Evolutionary conservation across 2,113 vertebrate genomes (phyloP).

Genomic region (Nothoprocta pentlandii): DNA sequence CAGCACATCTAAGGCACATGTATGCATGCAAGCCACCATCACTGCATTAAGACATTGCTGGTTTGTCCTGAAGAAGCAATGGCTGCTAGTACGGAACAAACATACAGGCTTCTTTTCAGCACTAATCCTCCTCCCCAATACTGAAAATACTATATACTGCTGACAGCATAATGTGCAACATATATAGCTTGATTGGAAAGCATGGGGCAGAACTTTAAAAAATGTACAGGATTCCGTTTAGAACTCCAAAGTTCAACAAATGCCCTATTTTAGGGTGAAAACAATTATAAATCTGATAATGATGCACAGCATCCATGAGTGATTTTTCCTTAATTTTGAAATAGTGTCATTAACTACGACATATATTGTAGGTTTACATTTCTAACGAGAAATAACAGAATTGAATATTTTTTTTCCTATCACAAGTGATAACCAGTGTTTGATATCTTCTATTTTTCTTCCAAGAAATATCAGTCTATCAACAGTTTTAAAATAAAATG

Average conservation of each 20-base stretch:
- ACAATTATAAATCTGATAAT: constrained; percentile 82
- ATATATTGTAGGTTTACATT: constrained; percentile 84
- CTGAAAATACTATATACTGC: constrained; percentile 73
- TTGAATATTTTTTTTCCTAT: constrained; percentile 83
- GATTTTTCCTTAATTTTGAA: constrained; percentile 78
- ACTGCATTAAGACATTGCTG: constrained; percentile 64
- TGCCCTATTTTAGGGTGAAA: constrained; percentile 89
- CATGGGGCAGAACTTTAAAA: constrained; percentile 83
- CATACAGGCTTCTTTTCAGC: constrained; percentile 65
- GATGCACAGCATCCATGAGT: constrained; percentile 89
- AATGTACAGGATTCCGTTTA: constrained; percentile 83
- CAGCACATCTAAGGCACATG: constrained; percentile 82
- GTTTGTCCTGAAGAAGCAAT: constrained; percentile 64
- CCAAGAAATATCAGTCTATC: constrained; percentile 86
- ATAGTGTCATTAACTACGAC: constrained; percentile 84
- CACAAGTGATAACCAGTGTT: constrained; percentile 87
- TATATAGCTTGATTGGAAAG: constrained; percentile 78
- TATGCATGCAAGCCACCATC: constrained; percentile 78
- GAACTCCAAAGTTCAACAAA: constrained; percentile 88
- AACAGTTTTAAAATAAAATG: constrained; percentile 83
- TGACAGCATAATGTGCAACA: constrained; percentile 74
- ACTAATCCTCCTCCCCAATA: constrained; percentile 71
- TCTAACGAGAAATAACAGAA: constrained; percentile 88
- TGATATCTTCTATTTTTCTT: constrained; percentile 83
- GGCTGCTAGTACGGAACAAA: constrained; percentile 69